phyloP scores from a whole-genome alignment of 2,797 vertebrate genomes.

The Bryconaethiops microstoma region DNA sequence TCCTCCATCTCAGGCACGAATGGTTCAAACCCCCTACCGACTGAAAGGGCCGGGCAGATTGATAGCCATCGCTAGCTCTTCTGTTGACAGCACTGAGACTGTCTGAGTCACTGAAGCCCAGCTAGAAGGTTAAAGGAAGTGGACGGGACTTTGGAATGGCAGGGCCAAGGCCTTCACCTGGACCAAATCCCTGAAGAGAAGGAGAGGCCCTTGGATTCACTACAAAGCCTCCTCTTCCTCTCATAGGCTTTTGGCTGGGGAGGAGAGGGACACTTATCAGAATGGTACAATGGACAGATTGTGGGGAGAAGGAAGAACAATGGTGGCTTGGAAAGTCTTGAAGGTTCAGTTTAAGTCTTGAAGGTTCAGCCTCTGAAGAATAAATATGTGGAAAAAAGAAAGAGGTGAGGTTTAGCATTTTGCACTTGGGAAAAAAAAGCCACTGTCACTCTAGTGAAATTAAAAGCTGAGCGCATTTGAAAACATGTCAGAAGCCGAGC shows the following conservation, averaged over 20 bases:
- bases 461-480: conserved; percentile 42
- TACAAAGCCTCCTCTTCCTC: conserved; percentile 53
- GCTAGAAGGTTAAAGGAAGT: conserved; percentile 74
- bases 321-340: conserved; percentile 39
- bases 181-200: conserved; percentile 69
- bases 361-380: conserved; percentile 52
- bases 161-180: conserved; percentile 58
- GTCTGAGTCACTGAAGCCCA: conserved; percentile 73
- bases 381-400: conserved; percentile 26
- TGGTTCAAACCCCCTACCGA: conserved; percentile 63
- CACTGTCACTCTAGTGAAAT: conserved; percentile 47
- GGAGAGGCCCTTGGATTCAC: conserved; percentile 40
- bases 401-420: conserved; percentile 50
- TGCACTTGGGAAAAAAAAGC: conserved; percentile 39
- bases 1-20: conserved; percentile 58
- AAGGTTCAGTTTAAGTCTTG: conserved; percentile 29
- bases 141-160: conserved; percentile 53
- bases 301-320: conserved; percentile 33
- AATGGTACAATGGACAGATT: conserved; percentile 44
- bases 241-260: conserved; percentile 40
- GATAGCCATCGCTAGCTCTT: conserved; percentile 68
- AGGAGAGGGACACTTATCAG: conserved; percentile 47
- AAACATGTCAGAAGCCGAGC: conserved; percentile 45
- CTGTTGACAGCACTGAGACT: conserved; percentile 58
- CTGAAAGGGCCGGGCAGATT: conserved; percentile 60